Evolutionary conservation across 1,140 invertebrate species (phyloP), one percentile per base, ranked within the genome.

Genomic region (Nasonia longicornis): DNA sequence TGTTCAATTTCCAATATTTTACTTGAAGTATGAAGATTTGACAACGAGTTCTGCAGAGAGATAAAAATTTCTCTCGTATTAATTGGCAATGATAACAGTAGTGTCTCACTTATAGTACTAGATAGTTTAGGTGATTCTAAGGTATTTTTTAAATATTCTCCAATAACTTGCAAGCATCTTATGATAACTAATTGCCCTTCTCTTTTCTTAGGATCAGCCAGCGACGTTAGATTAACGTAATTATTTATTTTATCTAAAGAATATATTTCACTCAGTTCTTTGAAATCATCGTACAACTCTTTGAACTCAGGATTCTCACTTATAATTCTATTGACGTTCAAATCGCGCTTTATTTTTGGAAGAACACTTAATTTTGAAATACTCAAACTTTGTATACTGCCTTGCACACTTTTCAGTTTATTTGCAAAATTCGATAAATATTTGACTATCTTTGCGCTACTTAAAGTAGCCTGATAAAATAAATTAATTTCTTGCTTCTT

Each of bases 361-460:
- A 77, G 26, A 77, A 42, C 26, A 64, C 12, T 26, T 20, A 63
- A 38, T 20, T 7, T 38, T 3, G 22, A n/a, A 8, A 64, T 38
- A 64, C 22, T 45, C n/a, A 26, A 48, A 42, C 38, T 29, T 69
- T 48, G 16, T 42, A 69, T 45, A 2, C n/a, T 69, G 31, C 67
- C 48, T 69, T 67, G 66, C n/a, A 42, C 22, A 26, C 16, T 29
- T 4, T 58, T 16, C 10, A 70, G 42, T 79, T 29, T 52, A 29
- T 71, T 79, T 52, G 66, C 77, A 79, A 79, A 79, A 58, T 35
- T 77, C 4, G 8, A 29, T 67, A 77, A 77, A 45, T 79, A 29
- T 22, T 45, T 12, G 0, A 77, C 3, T 22, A 77, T 67, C 66
- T 45, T 77, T 20, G 20, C 1, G 3, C 38, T 67, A 45, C 12